Evolutionary conservation across 1,140 invertebrate genomes (phyloP).

Genomic region (Drosophila nigromelanica): DNA sequence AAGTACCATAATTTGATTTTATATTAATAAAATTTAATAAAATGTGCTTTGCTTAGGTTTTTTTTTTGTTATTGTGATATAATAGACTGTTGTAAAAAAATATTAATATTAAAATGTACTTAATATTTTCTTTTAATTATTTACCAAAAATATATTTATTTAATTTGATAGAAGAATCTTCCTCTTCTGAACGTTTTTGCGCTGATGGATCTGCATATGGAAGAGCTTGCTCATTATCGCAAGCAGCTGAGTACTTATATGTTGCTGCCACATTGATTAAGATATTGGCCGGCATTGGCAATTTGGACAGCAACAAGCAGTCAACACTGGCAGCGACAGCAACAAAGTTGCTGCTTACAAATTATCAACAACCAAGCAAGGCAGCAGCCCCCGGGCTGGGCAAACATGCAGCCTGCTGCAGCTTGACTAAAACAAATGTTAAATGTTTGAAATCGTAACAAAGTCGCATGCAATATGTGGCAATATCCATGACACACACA

Average conservation of each 20-base stretch:
- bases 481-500: slow-evolving; percentile 47
- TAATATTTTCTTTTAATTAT: too few species aligned
- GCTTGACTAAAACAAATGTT: slow-evolving; percentile 70
- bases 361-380: slow-evolving; percentile 48
- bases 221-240: slow-evolving; percentile 5
- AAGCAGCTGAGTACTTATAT: neutral
- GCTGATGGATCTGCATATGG: slow-evolving; percentile 8
- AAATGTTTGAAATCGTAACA: slow-evolving; percentile 78
- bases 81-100: too few species aligned
- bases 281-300: slow-evolving; percentile 43
- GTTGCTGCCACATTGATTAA: slow-evolving; percentile 43
- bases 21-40: too few species aligned
- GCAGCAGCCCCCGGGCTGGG: slow-evolving; percentile 39
- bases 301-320: slow-evolving; percentile 49
- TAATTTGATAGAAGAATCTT: neutral
- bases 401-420: slow-evolving; percentile 34
- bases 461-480: slow-evolving; percentile 55
- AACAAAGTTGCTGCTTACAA: slow-evolving; percentile 45
- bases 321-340: slow-evolving; percentile 33
- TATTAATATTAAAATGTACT: too few species aligned
- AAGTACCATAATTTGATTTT: too few species aligned
- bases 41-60: too few species aligned
- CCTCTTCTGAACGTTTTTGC: neutral
- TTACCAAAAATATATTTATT: too few species aligned
- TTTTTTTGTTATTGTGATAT: too few species aligned